Evolutionary conservation across 30 jellyfish, hydroid and myxozoan species (phyloP).

Genomic region (Aurelia sp.): DNA sequence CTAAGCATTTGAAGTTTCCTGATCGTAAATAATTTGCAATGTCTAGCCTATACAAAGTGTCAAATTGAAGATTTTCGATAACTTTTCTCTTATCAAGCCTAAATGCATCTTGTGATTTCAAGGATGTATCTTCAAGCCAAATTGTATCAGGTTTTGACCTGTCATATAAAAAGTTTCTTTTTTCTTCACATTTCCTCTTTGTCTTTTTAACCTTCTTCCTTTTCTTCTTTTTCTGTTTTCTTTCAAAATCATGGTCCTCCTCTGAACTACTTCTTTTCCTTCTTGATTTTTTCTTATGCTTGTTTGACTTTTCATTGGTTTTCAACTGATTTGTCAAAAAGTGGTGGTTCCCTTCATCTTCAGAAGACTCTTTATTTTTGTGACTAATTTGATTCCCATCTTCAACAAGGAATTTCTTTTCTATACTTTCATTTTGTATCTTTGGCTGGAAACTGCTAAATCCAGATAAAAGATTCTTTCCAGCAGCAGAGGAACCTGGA

Average conservation of each 20-base stretch:
- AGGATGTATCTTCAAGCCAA: constrained; percentile 81
- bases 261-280: not conserved
- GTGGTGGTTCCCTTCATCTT: too few species aligned
- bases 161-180: not conserved
- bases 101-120: constrained; percentile 54
- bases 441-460: too few species aligned
- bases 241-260: constrained; percentile 1
- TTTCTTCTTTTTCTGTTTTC: constrained; percentile 30
- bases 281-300: too few species aligned
- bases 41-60: constrained; percentile 77
- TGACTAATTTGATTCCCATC: too few species aligned
- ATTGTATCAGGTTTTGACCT: constrained; percentile 76
- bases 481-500: too few species aligned
- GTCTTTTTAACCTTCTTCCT: constrained; percentile 17
- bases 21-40: constrained; percentile 62
- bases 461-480: too few species aligned
- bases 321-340: too few species aligned
- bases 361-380: too few species aligned
- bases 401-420: too few species aligned
- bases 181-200: constrained; percentile 22
- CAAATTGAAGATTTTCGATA: constrained; percentile 72
- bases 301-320: too few species aligned
- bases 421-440: too few species aligned
- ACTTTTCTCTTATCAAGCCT: constrained; percentile 67
- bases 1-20: constrained; percentile 60